A percentile compares a stretch with the other conserved stretches of the same genome.
Evolutionary conservation across 2,888 invertebrate species (phyloP).

Genomic region (Cataglyphis livida): DNA sequence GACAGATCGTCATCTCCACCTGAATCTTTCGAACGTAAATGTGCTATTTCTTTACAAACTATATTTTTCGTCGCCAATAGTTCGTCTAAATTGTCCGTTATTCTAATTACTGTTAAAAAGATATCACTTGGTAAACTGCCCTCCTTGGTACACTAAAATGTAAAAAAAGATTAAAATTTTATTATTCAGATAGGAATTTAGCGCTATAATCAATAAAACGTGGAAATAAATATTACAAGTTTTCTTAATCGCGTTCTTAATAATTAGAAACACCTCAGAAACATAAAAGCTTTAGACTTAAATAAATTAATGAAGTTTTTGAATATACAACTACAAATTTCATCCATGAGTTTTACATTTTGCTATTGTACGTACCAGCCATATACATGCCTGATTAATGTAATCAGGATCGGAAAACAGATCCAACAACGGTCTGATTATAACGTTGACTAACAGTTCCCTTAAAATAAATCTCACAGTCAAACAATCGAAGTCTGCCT

Average conservation of each 20-base stretch:
- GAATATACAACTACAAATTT: neutral
- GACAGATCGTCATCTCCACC: constrained; percentile 94
- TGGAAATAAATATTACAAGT: neutral
- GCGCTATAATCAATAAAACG: neutral
- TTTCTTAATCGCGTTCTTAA: neutral
- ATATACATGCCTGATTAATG: constrained; percentile 95
- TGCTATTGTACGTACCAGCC: constrained; percentile 90
- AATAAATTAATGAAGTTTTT: neutral
- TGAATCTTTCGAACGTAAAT: constrained; percentile 93
- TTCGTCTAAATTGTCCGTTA: constrained; percentile 93
- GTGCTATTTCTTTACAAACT: constrained; percentile 93
- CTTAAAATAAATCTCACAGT: constrained; percentile 92
- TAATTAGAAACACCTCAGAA: neutral
- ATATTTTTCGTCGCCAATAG: constrained; percentile 92
- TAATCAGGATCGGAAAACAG: constrained; percentile 95
- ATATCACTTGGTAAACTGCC: constrained; percentile 92
- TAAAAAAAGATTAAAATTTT: neutral
- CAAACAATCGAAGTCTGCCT: constrained; percentile 94
- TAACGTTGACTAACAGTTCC: constrained; percentile 91
- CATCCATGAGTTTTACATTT: neutral
- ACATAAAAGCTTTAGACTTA: neutral
- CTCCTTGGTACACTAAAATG: constrained; percentile 92
- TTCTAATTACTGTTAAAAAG: constrained; percentile 93
- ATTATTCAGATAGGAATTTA: neutral
- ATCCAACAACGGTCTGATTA: constrained; percentile 90